These are phyloP conservation scores for Hylia prasina DNA, from an alignment of 2,113 vertebrate genomes.

Conservation along the genomic window DNA sequence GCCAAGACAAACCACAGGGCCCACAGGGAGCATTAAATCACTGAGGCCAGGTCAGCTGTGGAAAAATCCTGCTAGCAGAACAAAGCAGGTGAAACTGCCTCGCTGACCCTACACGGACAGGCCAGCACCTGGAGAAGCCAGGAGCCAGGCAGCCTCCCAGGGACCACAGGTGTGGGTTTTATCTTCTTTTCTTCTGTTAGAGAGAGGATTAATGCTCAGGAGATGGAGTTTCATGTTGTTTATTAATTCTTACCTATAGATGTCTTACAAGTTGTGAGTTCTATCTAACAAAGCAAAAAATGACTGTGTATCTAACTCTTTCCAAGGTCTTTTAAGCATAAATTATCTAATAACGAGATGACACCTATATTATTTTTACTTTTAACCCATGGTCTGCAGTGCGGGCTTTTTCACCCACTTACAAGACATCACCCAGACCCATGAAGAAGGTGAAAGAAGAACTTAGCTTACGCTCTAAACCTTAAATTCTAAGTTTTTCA, in stretches of 20 bases:
- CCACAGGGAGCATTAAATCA: background rate
- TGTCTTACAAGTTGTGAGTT: background rate
- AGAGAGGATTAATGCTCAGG: background rate
- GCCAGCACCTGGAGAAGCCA: background rate
- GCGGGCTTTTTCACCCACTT: background rate
- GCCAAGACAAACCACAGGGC: background rate
- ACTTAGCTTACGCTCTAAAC: background rate
- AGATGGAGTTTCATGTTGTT: background rate
- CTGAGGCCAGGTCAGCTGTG: background rate
- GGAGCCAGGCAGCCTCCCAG: fast-evolving
- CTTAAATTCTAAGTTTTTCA: background rate
- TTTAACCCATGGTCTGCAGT: background rate
- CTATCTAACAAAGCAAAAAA: background rate
- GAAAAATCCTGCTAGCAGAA: background rate
- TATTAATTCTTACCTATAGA: background rate
- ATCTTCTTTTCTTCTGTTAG: background rate
- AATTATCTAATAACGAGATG: background rate
- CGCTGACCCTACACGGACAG: fast-evolving
- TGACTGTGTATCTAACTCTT: background rate
- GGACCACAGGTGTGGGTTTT: fast-evolving
- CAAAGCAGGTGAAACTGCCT: background rate
- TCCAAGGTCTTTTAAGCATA: background rate
- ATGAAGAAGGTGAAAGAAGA: background rate
- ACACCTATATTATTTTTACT: background rate
- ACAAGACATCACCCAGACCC: background rate